phyloP scores from a whole-genome alignment of 2,797 vertebrate genomes.

The Tokudaia tokunoshimensis region DNA sequence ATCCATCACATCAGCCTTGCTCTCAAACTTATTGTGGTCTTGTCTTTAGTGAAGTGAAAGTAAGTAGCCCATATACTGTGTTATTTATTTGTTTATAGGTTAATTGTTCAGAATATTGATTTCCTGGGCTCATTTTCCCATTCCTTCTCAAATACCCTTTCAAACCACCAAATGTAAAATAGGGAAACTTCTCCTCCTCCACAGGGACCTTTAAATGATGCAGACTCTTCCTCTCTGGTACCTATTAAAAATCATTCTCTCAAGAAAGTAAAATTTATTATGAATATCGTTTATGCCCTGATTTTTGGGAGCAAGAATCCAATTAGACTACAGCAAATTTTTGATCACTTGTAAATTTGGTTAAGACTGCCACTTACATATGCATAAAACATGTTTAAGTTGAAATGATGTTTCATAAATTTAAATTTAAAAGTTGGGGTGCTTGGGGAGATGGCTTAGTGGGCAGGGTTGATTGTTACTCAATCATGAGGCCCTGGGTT shows the following conservation, averaged over 20 bases:
- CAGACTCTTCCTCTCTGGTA: conserved; percentile 49
- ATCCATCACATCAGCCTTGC: conserved; percentile 56
- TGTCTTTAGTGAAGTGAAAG: conserved; percentile 72
- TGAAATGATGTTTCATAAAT: conserved; percentile 29
- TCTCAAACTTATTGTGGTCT: conserved; percentile 68
- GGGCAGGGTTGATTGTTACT: not conserved
- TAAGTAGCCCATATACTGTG: conserved; percentile 72
- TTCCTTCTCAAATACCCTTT: conserved; percentile 75
- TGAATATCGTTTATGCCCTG: not conserved
- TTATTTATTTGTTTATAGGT: conserved; percentile 83
- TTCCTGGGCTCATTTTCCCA: conserved; percentile 73
- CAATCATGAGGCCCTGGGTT: not conserved
- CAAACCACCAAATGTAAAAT: conserved; percentile 77
- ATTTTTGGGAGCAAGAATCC: conserved; percentile 20
- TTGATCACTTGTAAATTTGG: conserved; percentile 26
- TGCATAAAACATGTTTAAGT: not conserved
- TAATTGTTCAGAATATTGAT: conserved; percentile 82
- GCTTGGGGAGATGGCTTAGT: not conserved
- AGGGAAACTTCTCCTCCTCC: conserved; percentile 67
- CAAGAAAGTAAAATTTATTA: conserved; percentile 34
- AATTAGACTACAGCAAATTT: not conserved
- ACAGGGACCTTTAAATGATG: conserved; percentile 69
- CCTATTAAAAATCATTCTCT: conserved; percentile 53
- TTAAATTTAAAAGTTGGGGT: conserved; percentile 41
- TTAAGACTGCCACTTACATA: not conserved